These are phyloP conservation scores for Eilema caniola DNA, from an alignment of 2,888 invertebrate genomes.

Conservation along the genomic window DNA sequence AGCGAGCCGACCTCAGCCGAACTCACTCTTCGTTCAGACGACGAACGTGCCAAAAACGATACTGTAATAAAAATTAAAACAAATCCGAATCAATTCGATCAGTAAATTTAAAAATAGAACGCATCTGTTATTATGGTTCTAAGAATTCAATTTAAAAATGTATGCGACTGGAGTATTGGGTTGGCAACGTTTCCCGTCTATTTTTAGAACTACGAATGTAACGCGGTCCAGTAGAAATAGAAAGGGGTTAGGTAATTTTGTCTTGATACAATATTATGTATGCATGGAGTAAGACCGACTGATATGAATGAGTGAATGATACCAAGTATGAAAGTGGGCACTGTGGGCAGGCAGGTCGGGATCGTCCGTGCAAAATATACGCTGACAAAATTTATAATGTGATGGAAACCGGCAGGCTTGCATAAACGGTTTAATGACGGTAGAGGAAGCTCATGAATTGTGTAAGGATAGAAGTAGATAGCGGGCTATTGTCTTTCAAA, in stretches of 20 bases:
- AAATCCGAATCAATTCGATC: constrained; percentile 11
- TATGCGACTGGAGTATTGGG: constrained; percentile 59
- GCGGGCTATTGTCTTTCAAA: no score
- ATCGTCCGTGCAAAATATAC: no score
- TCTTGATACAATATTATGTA: constrained; percentile 21
- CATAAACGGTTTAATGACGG: no score
- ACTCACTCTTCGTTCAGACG: no score
- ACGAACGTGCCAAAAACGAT: background rate
- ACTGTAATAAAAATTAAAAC: constrained; percentile 2
- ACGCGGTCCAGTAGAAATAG: constrained; percentile 50
- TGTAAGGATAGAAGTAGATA: no score
- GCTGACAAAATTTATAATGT: no score
- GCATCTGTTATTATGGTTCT: constrained; percentile 27
- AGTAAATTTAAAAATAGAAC: constrained; percentile 35
- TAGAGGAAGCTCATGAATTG: no score
- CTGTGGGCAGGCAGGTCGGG: no score
- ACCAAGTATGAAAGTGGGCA: no score
- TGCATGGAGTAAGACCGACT: no score
- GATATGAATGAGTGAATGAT: no score
- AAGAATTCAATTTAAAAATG: constrained; percentile 40
- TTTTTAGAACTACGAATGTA: constrained; percentile 59
- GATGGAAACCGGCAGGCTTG: no score
- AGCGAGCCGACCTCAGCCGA: background rate
- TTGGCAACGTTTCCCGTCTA: constrained; percentile 67
- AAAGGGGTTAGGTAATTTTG: constrained; percentile 54